Evolutionary conservation across 1,140 invertebrate species (phyloP), one percentile per base, ranked within the genome.

Genomic region (Octopus bimaculoides): DNA sequence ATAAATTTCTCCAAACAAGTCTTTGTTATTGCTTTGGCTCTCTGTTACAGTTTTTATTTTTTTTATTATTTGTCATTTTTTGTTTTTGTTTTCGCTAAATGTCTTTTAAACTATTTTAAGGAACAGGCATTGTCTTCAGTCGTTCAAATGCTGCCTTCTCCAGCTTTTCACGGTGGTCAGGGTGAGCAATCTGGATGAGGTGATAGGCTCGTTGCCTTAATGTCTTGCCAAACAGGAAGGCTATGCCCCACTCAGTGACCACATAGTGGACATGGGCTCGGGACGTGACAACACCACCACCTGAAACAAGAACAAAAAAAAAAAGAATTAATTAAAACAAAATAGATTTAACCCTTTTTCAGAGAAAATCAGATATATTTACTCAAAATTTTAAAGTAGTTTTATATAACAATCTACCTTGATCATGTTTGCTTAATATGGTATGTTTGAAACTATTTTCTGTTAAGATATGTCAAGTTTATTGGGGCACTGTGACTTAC

Each of bases 191-290:
- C 80, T 95, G 92, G 84, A 98, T 98, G 0, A 98, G 92, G 81
- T 94, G 96, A 88, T 96, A 93, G 1, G 96, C 96, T 79, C 97
- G 90, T 88, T 98, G 96, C 14, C 96, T 91, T 10, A 97, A 91
- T 54, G 93, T 95, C 89, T 97, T 97, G 41, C 96, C 97, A 90
- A 97, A 98, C 8, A 98, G 90, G 80, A 94, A 92, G 0, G 96
- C 96, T 82, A 98, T 96, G 54, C 97, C 97, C 84, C 95, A 92
- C 88, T 98, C 97, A 0, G 97, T 98, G 0, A 98, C 96, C 7
- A 98, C 92, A 87, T 98, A 98, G 82, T 97, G 95, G 1, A 96
- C 95, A 86, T 98, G 95, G 4, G 96, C 96, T 86, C 97, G 92
- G 0, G 95, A 95, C 4, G 97, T 98, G 5, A 98, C 96, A 17